Evolutionary conservation across 2,888 invertebrate genomes (phyloP).

Genomic region (Chrysotoxum bicinctum): DNA sequence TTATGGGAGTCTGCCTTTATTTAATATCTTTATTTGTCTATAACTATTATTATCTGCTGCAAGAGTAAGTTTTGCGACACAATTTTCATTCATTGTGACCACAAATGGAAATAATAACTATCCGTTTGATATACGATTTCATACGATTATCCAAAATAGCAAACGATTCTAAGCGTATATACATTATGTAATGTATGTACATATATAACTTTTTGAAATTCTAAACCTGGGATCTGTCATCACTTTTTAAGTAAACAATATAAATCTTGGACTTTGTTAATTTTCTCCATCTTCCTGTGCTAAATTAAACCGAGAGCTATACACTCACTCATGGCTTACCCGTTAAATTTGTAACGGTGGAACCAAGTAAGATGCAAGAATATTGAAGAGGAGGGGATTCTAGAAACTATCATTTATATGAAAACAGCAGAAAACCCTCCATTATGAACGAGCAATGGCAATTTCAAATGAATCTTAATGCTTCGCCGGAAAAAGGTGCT

Average conservation of each 20-base stretch:
- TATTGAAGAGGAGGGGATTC: background rate
- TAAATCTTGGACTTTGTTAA: slow-evolving; percentile 30
- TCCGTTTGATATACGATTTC: no score
- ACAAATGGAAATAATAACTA: no score
- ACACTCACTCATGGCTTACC: background rate
- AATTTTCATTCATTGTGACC: no score
- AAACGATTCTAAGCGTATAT: no score
- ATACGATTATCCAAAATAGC: no score
- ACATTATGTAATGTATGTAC: no score
- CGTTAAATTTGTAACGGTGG: background rate
- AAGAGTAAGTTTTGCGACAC: no score
- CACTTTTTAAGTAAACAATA: background rate
- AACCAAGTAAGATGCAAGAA: background rate
- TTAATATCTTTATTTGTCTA: no score
- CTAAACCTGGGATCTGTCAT: background rate
- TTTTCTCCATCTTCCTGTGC: background rate
- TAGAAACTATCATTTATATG: slow-evolving; percentile 18
- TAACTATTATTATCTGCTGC: no score
- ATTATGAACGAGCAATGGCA: slow-evolving; percentile 42
- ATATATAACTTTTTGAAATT: no score
- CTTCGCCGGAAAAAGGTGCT: slow-evolving; percentile 49
- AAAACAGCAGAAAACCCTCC: slow-evolving; percentile 34
- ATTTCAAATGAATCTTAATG: slow-evolving; percentile 70
- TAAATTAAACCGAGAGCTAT: background rate
- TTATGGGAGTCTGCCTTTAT: no score